Conservation (phyloP, 92 coral and sea anemone genomes). For the Parazoanthus darwini region DNA sequence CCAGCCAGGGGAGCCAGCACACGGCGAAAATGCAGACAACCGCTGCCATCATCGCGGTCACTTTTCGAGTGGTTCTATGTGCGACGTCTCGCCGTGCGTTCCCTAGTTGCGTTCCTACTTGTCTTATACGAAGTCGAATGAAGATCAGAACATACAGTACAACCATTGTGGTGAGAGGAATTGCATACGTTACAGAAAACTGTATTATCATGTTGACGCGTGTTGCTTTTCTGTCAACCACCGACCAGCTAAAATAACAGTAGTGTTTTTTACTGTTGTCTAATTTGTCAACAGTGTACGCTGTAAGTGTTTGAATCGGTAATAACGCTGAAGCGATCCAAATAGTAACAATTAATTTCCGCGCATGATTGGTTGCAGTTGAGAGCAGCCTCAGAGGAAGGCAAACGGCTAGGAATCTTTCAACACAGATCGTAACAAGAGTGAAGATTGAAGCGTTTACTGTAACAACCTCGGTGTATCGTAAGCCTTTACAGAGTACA, state of each 20-base stretch:
- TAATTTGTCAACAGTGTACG: not conserved
- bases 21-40: not conserved
- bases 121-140: not conserved
- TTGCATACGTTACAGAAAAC: not conserved
- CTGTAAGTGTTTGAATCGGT: not conserved
- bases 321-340: not conserved
- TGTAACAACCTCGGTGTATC: not conserved
- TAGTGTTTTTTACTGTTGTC: not conserved
- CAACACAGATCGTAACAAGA: not conserved
- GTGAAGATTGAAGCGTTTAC: not conserved
- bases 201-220: not conserved
- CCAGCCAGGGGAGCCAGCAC: not conserved
- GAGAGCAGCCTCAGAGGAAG: not conserved
- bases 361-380: not conserved
- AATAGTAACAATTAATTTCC: not conserved
- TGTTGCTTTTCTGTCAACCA: not conserved
- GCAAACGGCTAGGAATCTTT: not conserved
- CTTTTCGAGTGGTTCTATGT: not conserved
- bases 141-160: not conserved
- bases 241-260: not conserved
- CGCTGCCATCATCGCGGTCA: not conserved
- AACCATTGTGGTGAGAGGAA: not conserved
- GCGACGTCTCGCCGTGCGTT: not conserved
- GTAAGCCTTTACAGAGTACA: not conserved
- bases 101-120: not conserved